These are phyloP conservation scores for Clarias macrocephalus DNA, from an alignment of 2,113 vertebrate species.

Conservation along the genomic window DNA sequence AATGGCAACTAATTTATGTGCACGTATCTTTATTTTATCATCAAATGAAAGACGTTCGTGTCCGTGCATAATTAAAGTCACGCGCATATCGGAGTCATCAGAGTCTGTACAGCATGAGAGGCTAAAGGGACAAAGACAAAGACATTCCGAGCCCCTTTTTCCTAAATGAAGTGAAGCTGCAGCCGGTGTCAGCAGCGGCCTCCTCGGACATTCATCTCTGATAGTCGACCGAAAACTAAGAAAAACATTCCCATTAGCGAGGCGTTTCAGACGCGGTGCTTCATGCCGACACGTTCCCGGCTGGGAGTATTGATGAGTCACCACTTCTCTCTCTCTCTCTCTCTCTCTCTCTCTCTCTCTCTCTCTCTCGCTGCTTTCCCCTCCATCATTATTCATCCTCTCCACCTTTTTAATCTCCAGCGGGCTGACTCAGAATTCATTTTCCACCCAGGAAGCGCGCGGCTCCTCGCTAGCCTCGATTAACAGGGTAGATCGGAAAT, in stretches of 20 bases:
- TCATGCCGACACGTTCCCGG: slow-evolving; percentile 68
- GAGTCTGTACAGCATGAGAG: neutral
- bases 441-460: slow-evolving; percentile 75
- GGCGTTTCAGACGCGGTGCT: slow-evolving; percentile 61
- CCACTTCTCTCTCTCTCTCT: slow-evolving; percentile 49
- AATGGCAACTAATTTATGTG: too few relatives aligned
- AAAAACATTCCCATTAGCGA: slow-evolving; percentile 50
- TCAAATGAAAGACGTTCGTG: too few relatives aligned
- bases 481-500: slow-evolving; percentile 73
- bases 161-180: neutral
- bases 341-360: neutral
- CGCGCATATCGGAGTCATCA: too few relatives aligned
- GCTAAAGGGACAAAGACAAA: neutral
- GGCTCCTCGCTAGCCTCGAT: slow-evolving; percentile 75
- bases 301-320: slow-evolving; percentile 76
- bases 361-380: slow-evolving; percentile 64
- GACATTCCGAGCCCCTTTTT: neutral
- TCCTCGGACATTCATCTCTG: slow-evolving; percentile 9
- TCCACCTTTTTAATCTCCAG: slow-evolving; percentile 78
- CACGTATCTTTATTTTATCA: too few relatives aligned
- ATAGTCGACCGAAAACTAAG: neutral
- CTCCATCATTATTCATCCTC: slow-evolving; percentile 77
- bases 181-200: neutral
- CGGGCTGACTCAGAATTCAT: slow-evolving; percentile 78
- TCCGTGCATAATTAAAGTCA: too few relatives aligned